phyloP scores from a whole-genome alignment of 2,797 vertebrate species.

The Trichosurus vulpecula region DNA sequence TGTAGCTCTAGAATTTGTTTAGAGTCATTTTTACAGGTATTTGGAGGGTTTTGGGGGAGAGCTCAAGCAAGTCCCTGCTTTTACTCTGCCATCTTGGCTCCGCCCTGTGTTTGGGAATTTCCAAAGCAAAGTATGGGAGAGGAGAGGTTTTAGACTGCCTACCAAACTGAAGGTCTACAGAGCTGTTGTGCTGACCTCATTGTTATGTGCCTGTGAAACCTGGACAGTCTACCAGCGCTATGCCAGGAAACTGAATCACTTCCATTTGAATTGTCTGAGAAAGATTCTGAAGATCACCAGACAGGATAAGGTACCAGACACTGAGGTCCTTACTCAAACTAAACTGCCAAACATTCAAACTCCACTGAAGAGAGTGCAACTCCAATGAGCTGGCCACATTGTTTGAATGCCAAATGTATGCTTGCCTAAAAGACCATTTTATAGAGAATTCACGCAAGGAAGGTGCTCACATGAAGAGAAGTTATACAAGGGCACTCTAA shows the following conservation, averaged over 20 bases:
- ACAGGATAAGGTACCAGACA: background rate
- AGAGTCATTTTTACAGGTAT: no score
- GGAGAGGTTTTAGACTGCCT: background rate
- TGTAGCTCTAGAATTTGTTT: no score
- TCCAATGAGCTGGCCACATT: background rate
- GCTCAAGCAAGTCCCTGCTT: no score
- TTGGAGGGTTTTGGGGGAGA: no score
- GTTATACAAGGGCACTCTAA: background rate
- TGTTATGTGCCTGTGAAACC: background rate
- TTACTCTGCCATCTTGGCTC: no score
- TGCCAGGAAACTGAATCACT: background rate
- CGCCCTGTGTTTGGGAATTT: background rate
- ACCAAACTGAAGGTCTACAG: background rate
- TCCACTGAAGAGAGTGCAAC: background rate
- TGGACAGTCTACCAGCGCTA: background rate
- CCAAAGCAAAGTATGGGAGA: background rate
- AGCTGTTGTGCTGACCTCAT: background rate
- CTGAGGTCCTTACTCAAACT: background rate
- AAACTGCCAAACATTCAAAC: background rate
- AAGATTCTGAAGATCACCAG: background rate
- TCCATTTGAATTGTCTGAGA: background rate
- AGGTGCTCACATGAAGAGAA: background rate
- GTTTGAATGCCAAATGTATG: background rate
- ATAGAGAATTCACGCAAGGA: background rate
- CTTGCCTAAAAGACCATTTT: background rate